Percentiles rank a stretch among this genome's conserved stretches.
Conservation (phyloP, 2,797 vertebrate genomes). For the Acanthurus tractus region DNA sequence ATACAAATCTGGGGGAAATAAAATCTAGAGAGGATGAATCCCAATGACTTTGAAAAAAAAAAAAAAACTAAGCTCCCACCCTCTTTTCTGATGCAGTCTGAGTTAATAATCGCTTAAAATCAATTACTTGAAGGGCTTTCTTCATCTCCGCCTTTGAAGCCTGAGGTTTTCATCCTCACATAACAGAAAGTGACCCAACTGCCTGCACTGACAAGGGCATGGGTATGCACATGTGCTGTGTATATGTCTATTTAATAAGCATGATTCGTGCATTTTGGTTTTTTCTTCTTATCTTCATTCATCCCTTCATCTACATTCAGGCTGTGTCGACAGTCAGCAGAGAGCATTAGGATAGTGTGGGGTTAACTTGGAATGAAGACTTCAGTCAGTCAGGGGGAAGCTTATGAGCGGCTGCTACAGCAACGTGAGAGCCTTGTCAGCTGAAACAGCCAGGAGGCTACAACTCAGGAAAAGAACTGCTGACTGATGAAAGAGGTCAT, state of each 20-base stretch:
- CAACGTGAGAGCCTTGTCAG: conserved; percentile 56
- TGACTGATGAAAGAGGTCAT: conserved; percentile 58
- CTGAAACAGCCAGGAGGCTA: conserved; percentile 56
- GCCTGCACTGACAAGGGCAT: conserved; percentile 1
- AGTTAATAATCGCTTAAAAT: conserved; percentile 56
- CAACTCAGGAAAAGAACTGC: conserved; percentile 44
- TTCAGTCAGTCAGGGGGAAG: conserved; percentile 29
- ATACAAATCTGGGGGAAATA: conserved; percentile 16
- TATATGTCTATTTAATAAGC: conserved; percentile 5
- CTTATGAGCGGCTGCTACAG: conserved; percentile 44
- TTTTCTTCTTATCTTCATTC: conserved; percentile 19
- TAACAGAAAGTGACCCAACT: conserved; percentile 21
- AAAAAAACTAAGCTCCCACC: neutral
- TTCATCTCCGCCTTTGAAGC: conserved; percentile 55
- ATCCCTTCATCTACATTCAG: conserved; percentile 46
- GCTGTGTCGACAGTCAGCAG: conserved; percentile 48
- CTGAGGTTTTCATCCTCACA: conserved; percentile 36
- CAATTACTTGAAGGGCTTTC: conserved; percentile 45
- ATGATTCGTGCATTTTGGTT: neutral
- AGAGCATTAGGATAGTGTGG: conserved; percentile 24
- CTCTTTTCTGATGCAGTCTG: conserved; percentile 24
- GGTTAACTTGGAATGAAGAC: conserved; percentile 46
- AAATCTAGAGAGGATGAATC: conserved; percentile 1
- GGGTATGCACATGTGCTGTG: neutral
- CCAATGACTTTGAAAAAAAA: conserved; percentile 9